Percentiles rank a stretch among this genome's conserved stretches.
These are phyloP conservation scores for Gastrophryne carolinensis DNA, from an alignment of 2,797 vertebrate genomes.

Conservation along the genomic window DNA sequence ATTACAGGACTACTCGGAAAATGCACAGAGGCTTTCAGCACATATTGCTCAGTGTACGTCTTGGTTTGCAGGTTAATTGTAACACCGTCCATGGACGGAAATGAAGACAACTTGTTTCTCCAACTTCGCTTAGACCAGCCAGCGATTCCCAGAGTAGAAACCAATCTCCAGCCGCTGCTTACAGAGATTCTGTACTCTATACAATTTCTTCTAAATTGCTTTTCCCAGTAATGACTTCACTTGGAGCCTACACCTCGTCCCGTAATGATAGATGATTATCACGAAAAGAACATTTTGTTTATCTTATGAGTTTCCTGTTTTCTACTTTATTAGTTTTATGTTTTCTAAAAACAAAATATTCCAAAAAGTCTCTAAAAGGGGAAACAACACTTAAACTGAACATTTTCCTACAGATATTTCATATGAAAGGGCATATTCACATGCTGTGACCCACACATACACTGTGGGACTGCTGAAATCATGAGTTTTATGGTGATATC, in stretches of 20 bases:
- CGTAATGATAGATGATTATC: not conserved
- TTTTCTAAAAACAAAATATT: too few species aligned
- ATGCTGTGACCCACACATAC: too few species aligned
- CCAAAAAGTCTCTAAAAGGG: too few species aligned
- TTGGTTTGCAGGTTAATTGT: not conserved
- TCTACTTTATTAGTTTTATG: not conserved
- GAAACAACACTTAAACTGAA: too few species aligned
- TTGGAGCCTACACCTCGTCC: not conserved
- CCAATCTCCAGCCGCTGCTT: not conserved
- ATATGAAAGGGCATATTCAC: too few species aligned
- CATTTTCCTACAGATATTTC: too few species aligned
- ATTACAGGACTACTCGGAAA: not conserved
- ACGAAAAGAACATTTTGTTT: not conserved
- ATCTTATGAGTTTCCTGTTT: not conserved
- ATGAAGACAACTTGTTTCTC: conserved; percentile 1
- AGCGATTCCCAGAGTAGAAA: not conserved
- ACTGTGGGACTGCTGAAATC: too few species aligned
- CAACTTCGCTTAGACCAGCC: not conserved
- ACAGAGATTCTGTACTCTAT: not conserved
- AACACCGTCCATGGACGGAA: not conserved
- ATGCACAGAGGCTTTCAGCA: not conserved
- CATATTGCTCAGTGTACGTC: not conserved
- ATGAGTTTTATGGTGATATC: too few species aligned
- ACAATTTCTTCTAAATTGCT: not conserved
- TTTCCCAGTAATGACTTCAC: not conserved